Conservation (phyloP, 1,140 invertebrate species). For the Leptinotarsa texana region DNA sequence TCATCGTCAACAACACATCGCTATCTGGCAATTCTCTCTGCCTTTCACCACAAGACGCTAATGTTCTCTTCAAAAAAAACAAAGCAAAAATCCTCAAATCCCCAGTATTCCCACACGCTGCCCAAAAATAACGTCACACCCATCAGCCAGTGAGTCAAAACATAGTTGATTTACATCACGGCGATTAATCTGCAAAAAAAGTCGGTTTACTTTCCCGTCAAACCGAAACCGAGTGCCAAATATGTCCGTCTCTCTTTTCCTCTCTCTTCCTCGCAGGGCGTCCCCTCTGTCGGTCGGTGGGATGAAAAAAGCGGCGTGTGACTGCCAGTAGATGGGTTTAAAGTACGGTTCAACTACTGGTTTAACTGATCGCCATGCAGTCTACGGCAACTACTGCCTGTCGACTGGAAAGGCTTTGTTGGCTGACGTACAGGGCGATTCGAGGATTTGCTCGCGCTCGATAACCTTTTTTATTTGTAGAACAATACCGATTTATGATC, state of each 20-base stretch:
- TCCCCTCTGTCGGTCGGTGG: neutral
- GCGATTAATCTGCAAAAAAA: conserved; percentile 8
- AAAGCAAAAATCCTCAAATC: neutral
- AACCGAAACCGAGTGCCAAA: conserved; percentile 1
- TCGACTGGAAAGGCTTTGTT: conserved; percentile 4
- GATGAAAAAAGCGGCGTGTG: conserved; percentile 7
- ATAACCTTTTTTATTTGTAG: too few relatives aligned
- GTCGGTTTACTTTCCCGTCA: neutral
- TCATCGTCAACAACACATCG: too few relatives aligned
- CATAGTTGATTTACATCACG: neutral
- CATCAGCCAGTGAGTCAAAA: neutral
- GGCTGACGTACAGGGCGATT: neutral
- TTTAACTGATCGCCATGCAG: conserved; percentile 7
- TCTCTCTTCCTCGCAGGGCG: neutral
- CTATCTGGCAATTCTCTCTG: too few relatives aligned
- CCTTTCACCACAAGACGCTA: too few relatives aligned
- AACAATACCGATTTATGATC: too few relatives aligned
- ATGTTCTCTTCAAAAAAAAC: neutral
- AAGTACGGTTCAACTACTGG: conserved; percentile 5
- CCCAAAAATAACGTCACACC: conserved; percentile 8
- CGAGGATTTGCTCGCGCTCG: neutral
- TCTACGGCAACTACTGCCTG: neutral
- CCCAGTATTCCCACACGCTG: neutral
- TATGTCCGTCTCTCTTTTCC: neutral
- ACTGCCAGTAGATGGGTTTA: neutral